These are phyloP conservation scores for Dipodomys stephensi DNA, from an alignment of 2,113 vertebrate genomes.

Conservation along the genomic window DNA sequence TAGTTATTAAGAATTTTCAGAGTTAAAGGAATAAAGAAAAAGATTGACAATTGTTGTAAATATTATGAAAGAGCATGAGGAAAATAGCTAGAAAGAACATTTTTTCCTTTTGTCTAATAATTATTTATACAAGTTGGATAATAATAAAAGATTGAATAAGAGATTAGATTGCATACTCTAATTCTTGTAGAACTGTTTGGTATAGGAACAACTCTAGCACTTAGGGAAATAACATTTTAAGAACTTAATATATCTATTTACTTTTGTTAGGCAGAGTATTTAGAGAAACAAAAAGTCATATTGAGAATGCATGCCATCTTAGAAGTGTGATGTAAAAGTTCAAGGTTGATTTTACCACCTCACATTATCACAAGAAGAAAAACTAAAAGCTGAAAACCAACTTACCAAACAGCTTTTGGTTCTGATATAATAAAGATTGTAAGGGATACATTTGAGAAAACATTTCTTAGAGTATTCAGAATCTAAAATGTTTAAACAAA, in stretches of 20 bases:
- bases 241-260: conserved; percentile 34
- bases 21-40: conserved; percentile 59
- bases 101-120: conserved; percentile 59
- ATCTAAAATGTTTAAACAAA: conserved; percentile 16
- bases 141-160: conserved; percentile 49
- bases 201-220: conserved; percentile 44
- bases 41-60: conserved; percentile 51
- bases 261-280: conserved; percentile 16
- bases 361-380: conserved; percentile 20
- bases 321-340: not conserved
- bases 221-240: conserved; percentile 50
- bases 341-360: conserved; percentile 22
- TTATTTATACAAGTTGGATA: conserved; percentile 48
- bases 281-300: conserved; percentile 5
- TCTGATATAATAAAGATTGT: conserved; percentile 3
- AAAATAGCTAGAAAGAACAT: conserved; percentile 41
- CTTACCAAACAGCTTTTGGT: conserved; percentile 31
- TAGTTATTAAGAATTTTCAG: conserved; percentile 59
- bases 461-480: conserved; percentile 21
- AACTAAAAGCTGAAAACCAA: conserved; percentile 35
- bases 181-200: conserved; percentile 23
- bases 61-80: conserved; percentile 57
- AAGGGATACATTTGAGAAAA: conserved; percentile 3
- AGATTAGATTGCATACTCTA: conserved; percentile 51
- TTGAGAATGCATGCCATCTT: conserved; percentile 37